phyloP scores from a whole-genome alignment of 1,140 invertebrate genomes.

The Brachionus calyciflorus region DNA sequence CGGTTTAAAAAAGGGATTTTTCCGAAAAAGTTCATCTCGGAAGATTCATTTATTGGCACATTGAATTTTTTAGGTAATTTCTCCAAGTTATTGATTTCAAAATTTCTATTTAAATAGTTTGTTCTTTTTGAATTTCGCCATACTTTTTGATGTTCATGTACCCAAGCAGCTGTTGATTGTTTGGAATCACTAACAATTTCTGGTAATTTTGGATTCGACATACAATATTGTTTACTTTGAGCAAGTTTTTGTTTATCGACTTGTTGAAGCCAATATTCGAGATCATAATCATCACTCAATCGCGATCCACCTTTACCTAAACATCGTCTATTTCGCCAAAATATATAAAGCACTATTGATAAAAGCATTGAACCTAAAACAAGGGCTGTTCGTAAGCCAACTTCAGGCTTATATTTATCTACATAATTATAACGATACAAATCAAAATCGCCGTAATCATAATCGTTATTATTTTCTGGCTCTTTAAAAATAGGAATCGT shows the following conservation, averaged over 20 bases:
- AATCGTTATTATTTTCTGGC: background rate
- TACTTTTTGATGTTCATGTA: slow-evolving; percentile 17
- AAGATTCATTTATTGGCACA: too few relatives aligned
- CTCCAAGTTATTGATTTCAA: background rate
- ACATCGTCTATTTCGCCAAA: slow-evolving; percentile 20
- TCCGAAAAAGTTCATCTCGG: too few relatives aligned
- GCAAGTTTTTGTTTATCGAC: slow-evolving; percentile 34
- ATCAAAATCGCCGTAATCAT: background rate
- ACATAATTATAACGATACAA: background rate
- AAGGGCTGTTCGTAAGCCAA: background rate
- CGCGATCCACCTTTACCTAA: background rate
- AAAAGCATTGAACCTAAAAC: slow-evolving; percentile 23
- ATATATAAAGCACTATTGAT: background rate
- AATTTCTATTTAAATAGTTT: background rate
- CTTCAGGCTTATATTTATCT: slow-evolving; percentile 16
- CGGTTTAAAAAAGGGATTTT: too few relatives aligned
- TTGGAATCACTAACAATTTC: background rate
- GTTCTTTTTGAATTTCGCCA: background rate
- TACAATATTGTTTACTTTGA: background rate
- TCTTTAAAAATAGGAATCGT: background rate
- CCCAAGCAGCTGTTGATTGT: slow-evolving; percentile 12
- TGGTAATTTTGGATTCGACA: background rate
- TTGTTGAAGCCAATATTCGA: slow-evolving; percentile 29
- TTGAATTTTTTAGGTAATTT: background rate
- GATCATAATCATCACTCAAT: background rate